Percentiles rank a stretch among this genome's conserved stretches.
Conservation (phyloP, 2,888 invertebrate genomes). For the Polylopha cassiicola region DNA sequence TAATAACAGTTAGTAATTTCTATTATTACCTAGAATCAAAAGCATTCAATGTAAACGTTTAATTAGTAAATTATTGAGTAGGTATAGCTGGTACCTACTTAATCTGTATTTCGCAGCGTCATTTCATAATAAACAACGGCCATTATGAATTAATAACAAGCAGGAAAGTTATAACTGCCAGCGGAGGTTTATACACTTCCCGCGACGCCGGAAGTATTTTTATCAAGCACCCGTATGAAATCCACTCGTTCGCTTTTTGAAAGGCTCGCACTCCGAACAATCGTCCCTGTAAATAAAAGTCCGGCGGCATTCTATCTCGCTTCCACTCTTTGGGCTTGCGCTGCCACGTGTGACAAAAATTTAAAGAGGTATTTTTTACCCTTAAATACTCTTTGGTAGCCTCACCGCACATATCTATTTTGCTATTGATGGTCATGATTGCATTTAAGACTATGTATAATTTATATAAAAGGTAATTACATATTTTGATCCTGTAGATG, state of each 20-base stretch:
- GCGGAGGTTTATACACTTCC: constrained; percentile 20
- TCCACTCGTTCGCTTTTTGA: constrained; percentile 39
- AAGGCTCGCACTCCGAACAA: constrained; percentile 50
- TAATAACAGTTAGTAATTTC: no score
- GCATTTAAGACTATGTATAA: no score
- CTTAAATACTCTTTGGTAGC: constrained; percentile 27
- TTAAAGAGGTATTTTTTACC: constrained; percentile 33
- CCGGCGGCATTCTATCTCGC: constrained; percentile 43
- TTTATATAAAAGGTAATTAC: no score
- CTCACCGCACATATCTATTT: constrained; percentile 8
- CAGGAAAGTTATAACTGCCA: constrained; percentile 15
- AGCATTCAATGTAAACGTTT: no score
- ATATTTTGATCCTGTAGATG: no score
- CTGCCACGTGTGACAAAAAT: constrained; percentile 34
- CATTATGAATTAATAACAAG: constrained; percentile 18
- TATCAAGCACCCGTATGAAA: constrained; percentile 53
- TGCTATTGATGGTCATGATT: no score
- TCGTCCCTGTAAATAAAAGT: constrained; percentile 51
- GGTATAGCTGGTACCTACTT: constrained; percentile 5
- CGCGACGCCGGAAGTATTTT: constrained; percentile 37
- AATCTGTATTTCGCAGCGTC: constrained; percentile 7
- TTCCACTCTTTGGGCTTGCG: constrained; percentile 41
- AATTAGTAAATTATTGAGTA: no score
- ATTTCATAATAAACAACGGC: constrained; percentile 12
- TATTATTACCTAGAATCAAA: no score